Evolutionary conservation across 1,140 invertebrate species (phyloP), one percentile per base, ranked within the genome.

Genomic region (Ceratosolen fusciceps): DNA sequence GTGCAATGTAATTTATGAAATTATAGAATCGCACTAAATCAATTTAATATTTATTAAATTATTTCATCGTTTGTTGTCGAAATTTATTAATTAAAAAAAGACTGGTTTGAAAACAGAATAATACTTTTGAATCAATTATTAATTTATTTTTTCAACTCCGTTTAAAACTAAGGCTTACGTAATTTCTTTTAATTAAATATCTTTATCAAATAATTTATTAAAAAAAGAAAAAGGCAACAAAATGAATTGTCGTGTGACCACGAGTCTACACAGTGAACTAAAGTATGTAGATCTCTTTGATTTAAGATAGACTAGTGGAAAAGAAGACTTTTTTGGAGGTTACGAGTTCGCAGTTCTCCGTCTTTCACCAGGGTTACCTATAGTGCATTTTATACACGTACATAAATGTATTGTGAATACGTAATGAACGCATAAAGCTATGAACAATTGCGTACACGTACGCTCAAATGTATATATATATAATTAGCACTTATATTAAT

Each of bases 241-340:
- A 29, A 29, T 39, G 52, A 70, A 65, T 12, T 60, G 14, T 68
- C 43, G 21, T 54, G 68, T n/a, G 49, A 24, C n/a, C 62, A 29
- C 49, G 49, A 68, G 31, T 43, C 78, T 83, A 43, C 81, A 82
- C 77, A 73, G 60, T 80, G 81, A 82, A 83, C 82, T 83, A 82
- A 79, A 84, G 77, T 79, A 79, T 76, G 74, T 52, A 79, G 75
- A 65, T 70, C 29, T 56, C 31, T 54, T 56, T 47, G 56, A 49
- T 31, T 79, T 54, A 79, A 74, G 31, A 31, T 79, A 58, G 70
- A 79, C 77, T 79, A 79, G 70, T 39, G 71, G 73, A 68, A 73
- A 79, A 79, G 68, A 74, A 43, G 43, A 24, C 56, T 75, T 71
- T 37, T 39, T 74, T 68, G 71, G 39, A 60, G 26, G 68, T 73